Evolutionary conservation across 2,113 vertebrate species (phyloP).

Genomic region (Crotalus helleri): DNA sequence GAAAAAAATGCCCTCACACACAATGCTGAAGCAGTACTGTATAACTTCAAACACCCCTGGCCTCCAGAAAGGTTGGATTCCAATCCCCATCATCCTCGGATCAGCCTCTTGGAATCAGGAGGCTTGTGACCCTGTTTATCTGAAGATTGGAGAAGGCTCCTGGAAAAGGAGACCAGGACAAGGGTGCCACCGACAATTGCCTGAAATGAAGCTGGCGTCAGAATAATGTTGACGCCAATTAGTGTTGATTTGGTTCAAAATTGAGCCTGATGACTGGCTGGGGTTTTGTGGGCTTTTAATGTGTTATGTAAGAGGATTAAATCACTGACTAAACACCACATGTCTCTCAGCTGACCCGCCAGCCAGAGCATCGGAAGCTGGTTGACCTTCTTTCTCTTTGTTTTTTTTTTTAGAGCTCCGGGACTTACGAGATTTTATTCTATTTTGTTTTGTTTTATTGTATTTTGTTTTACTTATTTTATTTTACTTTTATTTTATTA

Average conservation of each 20-base stretch:
- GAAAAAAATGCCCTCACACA: neutral
- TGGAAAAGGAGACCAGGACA: neutral
- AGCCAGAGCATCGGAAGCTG: neutral
- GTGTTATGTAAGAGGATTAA: neutral
- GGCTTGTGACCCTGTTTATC: neutral
- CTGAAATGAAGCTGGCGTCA: no score
- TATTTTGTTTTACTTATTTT: no score
- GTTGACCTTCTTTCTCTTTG: neutral
- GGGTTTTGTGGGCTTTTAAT: neutral
- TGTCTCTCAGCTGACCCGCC: neutral
- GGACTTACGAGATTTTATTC: neutral
- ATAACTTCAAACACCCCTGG: neutral
- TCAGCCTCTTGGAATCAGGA: neutral
- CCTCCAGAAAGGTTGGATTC: neutral
- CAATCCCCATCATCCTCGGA: neutral
- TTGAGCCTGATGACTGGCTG: neutral
- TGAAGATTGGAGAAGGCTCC: neutral
- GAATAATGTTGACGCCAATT: neutral
- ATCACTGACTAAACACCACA: neutral
- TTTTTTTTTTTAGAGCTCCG: neutral
- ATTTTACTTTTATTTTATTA: neutral
- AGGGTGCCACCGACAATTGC: no score
- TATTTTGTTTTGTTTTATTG: neutral
- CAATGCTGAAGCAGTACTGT: neutral
- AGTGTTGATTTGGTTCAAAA: neutral